Evolutionary conservation across 2,797 vertebrate genomes (phyloP).

Genomic region (Borostomias antarcticus): DNA sequence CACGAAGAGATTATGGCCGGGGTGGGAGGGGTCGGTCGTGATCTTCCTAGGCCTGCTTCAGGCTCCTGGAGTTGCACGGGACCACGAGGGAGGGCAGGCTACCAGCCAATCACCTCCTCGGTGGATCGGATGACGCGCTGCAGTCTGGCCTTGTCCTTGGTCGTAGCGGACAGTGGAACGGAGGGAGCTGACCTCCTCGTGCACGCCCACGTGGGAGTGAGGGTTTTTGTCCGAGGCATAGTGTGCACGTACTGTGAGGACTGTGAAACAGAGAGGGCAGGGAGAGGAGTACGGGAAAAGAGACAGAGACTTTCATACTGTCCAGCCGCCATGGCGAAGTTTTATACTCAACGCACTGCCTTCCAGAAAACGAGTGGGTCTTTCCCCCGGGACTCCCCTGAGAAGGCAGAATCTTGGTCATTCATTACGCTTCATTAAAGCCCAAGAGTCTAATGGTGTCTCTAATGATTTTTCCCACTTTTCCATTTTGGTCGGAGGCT

Average conservation of each 20-base stretch:
- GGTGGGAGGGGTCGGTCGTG: too few relatives aligned
- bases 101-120: too few relatives aligned
- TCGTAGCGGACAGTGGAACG: too few relatives aligned
- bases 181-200: conserved; percentile 6
- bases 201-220: neutral
- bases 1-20: too few relatives aligned
- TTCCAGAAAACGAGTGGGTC: conserved; percentile 34
- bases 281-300: neutral
- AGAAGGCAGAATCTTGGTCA: conserved; percentile 38
- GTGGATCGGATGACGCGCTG: too few relatives aligned
- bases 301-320: conserved; percentile 11
- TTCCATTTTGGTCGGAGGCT: conserved; percentile 37
- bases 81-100: too few relatives aligned
- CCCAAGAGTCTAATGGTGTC: conserved; percentile 39
- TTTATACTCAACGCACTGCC: conserved; percentile 28
- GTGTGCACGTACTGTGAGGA: neutral
- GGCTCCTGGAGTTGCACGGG: too few relatives aligned
- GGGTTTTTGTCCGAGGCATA: too few relatives aligned
- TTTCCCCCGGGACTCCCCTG: conserved; percentile 18
- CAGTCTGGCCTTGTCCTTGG: too few relatives aligned
- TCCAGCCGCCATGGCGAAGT: conserved; percentile 26
- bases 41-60: too few relatives aligned
- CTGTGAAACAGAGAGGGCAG: neutral
- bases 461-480: conserved; percentile 33
- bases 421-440: conserved; percentile 34